phyloP scores from a whole-genome alignment of 1,140 invertebrate species.

The Hypsibius dujardini region DNA sequence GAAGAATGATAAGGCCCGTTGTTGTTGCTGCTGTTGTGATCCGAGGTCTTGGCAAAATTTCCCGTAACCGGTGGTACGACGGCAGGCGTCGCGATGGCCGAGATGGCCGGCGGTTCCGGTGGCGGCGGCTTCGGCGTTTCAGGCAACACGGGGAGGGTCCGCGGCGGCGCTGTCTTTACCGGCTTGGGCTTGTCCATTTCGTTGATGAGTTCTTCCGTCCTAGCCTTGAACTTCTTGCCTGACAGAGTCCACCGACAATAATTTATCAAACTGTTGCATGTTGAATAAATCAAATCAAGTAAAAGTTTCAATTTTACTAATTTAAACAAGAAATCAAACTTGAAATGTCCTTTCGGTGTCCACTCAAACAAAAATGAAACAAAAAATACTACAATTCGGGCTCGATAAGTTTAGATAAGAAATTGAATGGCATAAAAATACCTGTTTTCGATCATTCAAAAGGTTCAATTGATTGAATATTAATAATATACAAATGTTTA shows the following conservation, averaged over 20 bases:
- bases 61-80: neutral
- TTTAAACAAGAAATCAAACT: too few species aligned
- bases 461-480: too few species aligned
- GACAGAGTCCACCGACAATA: neutral
- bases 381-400: too few species aligned
- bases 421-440: too few species aligned
- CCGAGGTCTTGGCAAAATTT: neutral
- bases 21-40: neutral
- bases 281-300: too few species aligned
- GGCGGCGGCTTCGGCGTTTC: neutral
- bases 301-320: too few species aligned
- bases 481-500: too few species aligned
- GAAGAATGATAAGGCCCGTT: neutral
- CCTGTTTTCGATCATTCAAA: too few species aligned
- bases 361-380: too few species aligned
- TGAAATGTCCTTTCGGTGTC: too few species aligned
- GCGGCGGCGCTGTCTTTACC: neutral
- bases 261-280: neutral
- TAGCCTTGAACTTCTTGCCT: constrained; percentile 10
- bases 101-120: neutral
- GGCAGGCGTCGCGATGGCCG: too few species aligned
- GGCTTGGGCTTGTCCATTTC: neutral
- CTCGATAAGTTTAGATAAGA: too few species aligned
- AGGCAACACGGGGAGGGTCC: neutral
- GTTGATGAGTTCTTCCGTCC: neutral